phyloP scores from a whole-genome alignment of 2,797 vertebrate species.

The Gallirallus australis region DNA sequence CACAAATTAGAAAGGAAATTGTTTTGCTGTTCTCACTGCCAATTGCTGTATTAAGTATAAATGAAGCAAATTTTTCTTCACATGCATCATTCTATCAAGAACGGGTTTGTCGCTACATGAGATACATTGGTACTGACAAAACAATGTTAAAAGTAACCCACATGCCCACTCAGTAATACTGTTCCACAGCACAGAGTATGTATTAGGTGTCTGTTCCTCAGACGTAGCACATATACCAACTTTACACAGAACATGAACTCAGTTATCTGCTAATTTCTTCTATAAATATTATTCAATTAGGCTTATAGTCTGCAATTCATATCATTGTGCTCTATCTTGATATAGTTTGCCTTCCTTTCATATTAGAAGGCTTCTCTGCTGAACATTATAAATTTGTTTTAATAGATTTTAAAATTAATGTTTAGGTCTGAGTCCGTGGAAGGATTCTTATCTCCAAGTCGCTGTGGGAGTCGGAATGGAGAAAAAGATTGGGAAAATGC shows the following conservation, averaged over 20 bases:
- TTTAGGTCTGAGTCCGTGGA: conserved; percentile 95
- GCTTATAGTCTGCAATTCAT: not conserved
- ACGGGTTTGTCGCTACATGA: not conserved
- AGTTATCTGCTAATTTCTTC: not conserved
- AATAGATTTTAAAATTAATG: not conserved
- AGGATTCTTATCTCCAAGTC: conserved; percentile 92
- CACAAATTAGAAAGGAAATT: not conserved
- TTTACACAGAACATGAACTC: not conserved
- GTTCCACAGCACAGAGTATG: not conserved
- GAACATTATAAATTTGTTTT: not conserved
- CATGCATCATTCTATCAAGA: not conserved
- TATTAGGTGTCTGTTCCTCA: not conserved
- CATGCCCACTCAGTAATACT: not conserved
- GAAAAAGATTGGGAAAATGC: conserved; percentile 99
- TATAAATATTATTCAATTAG: not conserved
- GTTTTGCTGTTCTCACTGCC: not conserved
- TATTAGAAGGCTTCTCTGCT: not conserved
- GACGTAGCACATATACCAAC: not conserved
- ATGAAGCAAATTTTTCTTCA: not conserved
- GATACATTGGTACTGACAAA: not conserved
- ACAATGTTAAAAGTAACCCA: not conserved
- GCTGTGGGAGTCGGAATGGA: conserved; percentile 92
- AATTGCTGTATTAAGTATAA: not conserved
- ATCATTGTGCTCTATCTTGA: not conserved
- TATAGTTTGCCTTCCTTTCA: not conserved